Base-by-base conservation (phyloP, 2,888 invertebrate genomes). In the Suillia variegata region DNA sequence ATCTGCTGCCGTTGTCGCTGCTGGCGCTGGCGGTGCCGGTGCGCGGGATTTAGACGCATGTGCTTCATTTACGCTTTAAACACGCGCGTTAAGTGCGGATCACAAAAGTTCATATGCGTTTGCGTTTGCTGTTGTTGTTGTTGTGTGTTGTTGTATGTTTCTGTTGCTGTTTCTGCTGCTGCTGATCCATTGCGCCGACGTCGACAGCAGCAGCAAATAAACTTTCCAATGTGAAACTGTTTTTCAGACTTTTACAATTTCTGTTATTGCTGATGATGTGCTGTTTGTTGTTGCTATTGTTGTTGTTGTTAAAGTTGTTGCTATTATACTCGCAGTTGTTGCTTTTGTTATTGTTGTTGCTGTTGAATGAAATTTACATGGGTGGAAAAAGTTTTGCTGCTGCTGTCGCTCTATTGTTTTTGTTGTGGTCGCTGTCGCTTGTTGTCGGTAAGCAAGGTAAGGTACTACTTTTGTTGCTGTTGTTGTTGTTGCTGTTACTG, bases 311-410 rank as follows among this genome's bases (percentile, higher is more conserved):
- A 20, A 42, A n/a, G 42, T 42, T 54, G 15, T n/a, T 38, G 38
- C n/a, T 38, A 5, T 38, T 38, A 38, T n/a, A 13, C 4, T 38
- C n/a, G 8, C n/a, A 6, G 38, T 38, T 38, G 38, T 38, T 38
- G n/a, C n/a, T n/a, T n/a, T n/a, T n/a, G n/a, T n/a, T n/a, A n/a
- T n/a, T 38, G 38, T 13, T 13, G 38, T 13, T 45, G 21, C 17
- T 12, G 56, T 56, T 56, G 49, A 49, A 56, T 56, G 56, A 56
- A 49, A 56, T 49, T 56, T 56, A 38, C 56, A 56, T 56, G 49
- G 50, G 50, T 50, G 56, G 50, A 50, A 56, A 56, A 56, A 56
- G 50, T 56, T 56, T 33, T 56, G 53, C 38, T 49, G 22, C 48
- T 47, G 49, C 45, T 49, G 21, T 48, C 34, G 13, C 13, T 52